phyloP scores from a whole-genome alignment of 2,797 vertebrate genomes.

The Nannoperca obscura region DNA sequence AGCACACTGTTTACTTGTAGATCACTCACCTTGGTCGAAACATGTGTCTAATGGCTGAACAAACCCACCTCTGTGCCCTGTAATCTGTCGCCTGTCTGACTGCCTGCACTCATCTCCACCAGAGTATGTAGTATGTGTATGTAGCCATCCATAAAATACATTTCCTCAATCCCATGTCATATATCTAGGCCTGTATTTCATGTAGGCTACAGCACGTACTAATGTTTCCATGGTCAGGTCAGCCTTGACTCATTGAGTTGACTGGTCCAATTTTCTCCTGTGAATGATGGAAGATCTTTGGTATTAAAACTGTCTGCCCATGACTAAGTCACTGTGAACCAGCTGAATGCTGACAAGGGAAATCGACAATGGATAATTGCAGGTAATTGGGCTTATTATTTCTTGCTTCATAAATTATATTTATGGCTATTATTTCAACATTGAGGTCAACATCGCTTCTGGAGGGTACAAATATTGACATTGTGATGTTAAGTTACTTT shows the following conservation, averaged over 20 bases:
- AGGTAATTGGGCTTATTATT: slow-evolving; percentile 44
- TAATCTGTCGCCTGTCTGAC: slow-evolving; percentile 12
- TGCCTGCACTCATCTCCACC: background rate
- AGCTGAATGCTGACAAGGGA: slow-evolving; percentile 9
- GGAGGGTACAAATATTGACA: background rate
- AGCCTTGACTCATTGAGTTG: slow-evolving; percentile 21
- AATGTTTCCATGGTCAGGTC: background rate
- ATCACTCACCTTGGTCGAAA: background rate
- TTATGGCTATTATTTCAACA: slow-evolving; percentile 26
- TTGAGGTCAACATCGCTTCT: slow-evolving; percentile 13
- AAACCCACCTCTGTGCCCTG: background rate
- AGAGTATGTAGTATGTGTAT: background rate
- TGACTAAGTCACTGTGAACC: slow-evolving; percentile 38
- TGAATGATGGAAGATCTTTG: slow-evolving; percentile 43
- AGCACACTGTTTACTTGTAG: background rate
- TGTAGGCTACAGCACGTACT: background rate
- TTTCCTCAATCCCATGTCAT: background rate
- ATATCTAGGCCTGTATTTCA: background rate
- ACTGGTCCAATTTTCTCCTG: slow-evolving; percentile 22
- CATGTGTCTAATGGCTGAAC: background rate
- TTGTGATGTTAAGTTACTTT: background rate
- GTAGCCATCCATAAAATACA: background rate
- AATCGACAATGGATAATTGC: slow-evolving; percentile 44
- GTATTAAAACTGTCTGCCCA: slow-evolving; percentile 50
- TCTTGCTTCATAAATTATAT: slow-evolving; percentile 23